Evolutionary conservation across 2,113 vertebrate species (phyloP).

Genomic region (Hydropotes inermis): DNA sequence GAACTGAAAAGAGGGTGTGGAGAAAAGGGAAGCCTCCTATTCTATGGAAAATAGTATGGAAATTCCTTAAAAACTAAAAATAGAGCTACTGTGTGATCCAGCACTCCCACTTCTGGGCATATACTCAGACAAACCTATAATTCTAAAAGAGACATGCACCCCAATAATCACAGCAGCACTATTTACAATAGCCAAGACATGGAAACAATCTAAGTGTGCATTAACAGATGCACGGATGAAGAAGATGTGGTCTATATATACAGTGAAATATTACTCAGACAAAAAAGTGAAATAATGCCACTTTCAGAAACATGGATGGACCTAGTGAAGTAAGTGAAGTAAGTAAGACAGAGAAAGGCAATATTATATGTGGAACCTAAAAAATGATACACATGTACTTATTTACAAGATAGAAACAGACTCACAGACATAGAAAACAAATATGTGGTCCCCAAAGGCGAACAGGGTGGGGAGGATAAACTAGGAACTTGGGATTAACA

Average conservation of each 20-base stretch:
- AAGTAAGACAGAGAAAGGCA: neutral
- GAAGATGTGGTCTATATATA: neutral
- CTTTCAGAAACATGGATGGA: neutral
- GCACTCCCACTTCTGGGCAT: neutral
- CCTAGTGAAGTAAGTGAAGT: neutral
- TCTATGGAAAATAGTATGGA: neutral
- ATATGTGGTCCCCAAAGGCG: neutral
- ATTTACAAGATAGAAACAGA: neutral
- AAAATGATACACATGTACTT: neutral
- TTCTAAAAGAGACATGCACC: neutral
- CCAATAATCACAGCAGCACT: neutral
- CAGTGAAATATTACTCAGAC: neutral
- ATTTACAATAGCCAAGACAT: neutral
- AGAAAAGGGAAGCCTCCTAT: neutral
- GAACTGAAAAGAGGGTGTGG: neutral
- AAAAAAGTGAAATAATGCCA: neutral
- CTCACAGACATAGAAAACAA: neutral
- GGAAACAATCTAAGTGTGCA: neutral
- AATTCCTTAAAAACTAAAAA: neutral
- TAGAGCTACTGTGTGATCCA: neutral
- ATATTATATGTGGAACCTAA: neutral
- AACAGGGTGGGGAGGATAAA: neutral
- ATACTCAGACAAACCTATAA: neutral
- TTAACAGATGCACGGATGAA: neutral
- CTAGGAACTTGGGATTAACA: neutral